Conservation (phyloP, 2,113 vertebrate genomes). For the Litocranius walleri region DNA sequence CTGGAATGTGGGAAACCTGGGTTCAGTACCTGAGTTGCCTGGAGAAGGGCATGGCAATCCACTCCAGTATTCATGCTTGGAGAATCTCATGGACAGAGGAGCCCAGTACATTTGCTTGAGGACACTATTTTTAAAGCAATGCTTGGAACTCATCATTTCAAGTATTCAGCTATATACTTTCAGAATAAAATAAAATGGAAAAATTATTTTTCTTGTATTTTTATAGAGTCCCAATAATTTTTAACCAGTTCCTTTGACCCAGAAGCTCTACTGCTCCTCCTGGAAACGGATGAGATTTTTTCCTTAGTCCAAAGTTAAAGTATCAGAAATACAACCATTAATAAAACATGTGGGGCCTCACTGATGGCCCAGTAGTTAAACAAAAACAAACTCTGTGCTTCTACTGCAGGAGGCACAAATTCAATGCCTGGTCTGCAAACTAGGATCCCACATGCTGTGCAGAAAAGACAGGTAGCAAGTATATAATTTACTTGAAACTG, state of each 20-base stretch:
- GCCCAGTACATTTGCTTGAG: background rate
- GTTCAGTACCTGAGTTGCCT: background rate
- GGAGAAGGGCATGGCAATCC: background rate
- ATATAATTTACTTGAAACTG: background rate
- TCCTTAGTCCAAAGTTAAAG: background rate
- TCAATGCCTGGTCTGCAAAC: background rate
- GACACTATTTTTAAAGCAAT: background rate
- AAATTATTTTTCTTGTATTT: background rate
- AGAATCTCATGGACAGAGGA: background rate
- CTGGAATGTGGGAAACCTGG: background rate
- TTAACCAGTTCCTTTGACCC: background rate
- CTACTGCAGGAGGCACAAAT: background rate
- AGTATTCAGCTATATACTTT: background rate
- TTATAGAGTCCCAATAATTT: background rate
- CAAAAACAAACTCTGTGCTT: background rate
- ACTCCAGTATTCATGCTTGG: background rate
- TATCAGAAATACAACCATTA: background rate
- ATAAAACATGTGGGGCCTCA: background rate
- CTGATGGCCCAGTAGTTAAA: background rate
- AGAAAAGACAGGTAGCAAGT: background rate
- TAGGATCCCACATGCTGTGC: background rate
- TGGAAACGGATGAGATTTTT: background rate
- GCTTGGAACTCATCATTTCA: background rate
- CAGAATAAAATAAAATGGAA: background rate
- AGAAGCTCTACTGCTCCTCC: background rate